Evolutionary conservation across 2,797 vertebrate genomes (phyloP).

Genomic region (Brotula barbata): DNA sequence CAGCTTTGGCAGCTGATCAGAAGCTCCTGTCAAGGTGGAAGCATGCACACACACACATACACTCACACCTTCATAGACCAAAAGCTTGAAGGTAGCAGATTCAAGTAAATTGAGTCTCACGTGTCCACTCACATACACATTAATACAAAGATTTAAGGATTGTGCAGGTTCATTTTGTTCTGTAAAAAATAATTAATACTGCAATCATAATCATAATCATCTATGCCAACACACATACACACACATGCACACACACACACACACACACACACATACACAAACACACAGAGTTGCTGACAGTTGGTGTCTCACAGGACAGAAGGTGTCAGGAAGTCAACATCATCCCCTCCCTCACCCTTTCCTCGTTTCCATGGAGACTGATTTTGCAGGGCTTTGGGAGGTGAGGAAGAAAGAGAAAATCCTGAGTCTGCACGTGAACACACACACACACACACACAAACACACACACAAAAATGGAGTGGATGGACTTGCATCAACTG

Average conservation of each 20-base stretch:
- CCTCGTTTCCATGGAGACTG: conserved; percentile 76
- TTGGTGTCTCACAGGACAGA: conserved; percentile 60
- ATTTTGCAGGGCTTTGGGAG: conserved; percentile 68
- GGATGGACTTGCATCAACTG: too few species aligned
- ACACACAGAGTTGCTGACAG: conserved; percentile 51
- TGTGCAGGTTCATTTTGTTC: too few species aligned
- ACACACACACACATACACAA: conserved; percentile 3
- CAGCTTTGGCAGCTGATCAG: conserved; percentile 56
- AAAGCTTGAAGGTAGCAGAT: conserved; percentile 9
- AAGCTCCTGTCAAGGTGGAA: conserved; percentile 52
- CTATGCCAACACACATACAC: conserved; percentile 13
- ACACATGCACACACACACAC: background rate
- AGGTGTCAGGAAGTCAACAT: conserved; percentile 73
- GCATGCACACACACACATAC: conserved; percentile 35
- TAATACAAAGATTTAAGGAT: too few species aligned
- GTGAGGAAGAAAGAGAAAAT: conserved; percentile 58
- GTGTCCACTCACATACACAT: too few species aligned
- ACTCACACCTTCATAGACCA: conserved; percentile 9
- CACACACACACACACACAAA: conserved; percentile 16
- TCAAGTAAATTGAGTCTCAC: background rate
- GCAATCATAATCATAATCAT: conserved; percentile 19
- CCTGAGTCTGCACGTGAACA: conserved; percentile 55
- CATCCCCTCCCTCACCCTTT: conserved; percentile 39
- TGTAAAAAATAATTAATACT: too few species aligned
- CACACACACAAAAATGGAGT: conserved; percentile 5